Percentiles rank a stretch among this genome's conserved stretches.
Evolutionary conservation across 2,797 vertebrate genomes (phyloP).

Genomic region (Cossypha caffra): DNA sequence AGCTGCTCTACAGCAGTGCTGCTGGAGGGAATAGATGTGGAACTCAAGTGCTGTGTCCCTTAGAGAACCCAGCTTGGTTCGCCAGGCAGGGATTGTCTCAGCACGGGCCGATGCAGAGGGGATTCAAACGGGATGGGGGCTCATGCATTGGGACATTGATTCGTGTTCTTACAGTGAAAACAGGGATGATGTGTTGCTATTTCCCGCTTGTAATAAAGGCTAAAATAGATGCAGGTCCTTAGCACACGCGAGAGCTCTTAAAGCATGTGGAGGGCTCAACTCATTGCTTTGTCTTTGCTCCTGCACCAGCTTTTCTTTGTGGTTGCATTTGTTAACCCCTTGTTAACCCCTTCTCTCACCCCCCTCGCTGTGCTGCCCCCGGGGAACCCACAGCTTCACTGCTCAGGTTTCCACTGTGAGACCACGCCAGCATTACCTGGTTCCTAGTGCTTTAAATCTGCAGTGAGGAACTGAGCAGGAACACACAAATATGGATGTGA

Average conservation of each 20-base stretch:
- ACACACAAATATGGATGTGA: rapidly evolving
- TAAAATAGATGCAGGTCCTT: background rate
- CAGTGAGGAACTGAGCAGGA: rapidly evolving
- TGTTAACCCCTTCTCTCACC: background rate
- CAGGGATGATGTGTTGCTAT: background rate
- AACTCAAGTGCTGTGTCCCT: background rate
- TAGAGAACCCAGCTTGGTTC: rapidly evolving
- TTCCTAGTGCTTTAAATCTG: background rate
- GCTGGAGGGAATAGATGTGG: background rate
- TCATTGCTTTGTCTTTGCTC: background rate
- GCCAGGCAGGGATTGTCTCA: background rate
- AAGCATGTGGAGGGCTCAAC: background rate
- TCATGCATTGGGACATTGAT: rapidly evolving
- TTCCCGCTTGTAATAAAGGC: background rate
- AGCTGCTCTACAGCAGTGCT: background rate
- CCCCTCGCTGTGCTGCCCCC: background rate
- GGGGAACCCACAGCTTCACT: rapidly evolving
- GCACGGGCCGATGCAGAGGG: background rate
- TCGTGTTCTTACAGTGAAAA: rapidly evolving
- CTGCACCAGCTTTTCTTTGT: background rate
- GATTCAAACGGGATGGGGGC: too few relatives aligned
- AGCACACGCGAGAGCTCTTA: background rate
- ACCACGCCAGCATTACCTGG: rapidly evolving
- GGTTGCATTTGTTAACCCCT: background rate
- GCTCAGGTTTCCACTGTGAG: rapidly evolving